Base-by-base conservation (phyloP, 2,113 vertebrate genomes). In the Podiceps cristatus region DNA sequence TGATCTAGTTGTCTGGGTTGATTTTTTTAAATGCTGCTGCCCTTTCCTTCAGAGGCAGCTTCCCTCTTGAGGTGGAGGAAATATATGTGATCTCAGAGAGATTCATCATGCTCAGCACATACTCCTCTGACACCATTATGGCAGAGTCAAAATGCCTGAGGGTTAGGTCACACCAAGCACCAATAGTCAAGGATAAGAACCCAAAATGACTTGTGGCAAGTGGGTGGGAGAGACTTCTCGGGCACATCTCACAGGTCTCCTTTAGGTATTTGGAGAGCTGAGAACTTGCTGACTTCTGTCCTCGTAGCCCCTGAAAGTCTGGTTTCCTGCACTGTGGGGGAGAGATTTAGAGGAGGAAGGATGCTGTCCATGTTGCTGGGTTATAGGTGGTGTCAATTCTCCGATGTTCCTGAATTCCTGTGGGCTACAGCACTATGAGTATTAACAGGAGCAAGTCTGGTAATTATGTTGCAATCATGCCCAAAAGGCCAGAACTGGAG, bases 11-110 rank as follows among this genome's bases (percentile, higher is more conserved):
- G 86, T 80, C 83, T 95, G 71, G 2, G 68, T 56, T 52, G 55
- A 62, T 88, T 86, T 76, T 86, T 76, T 62, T 58, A 49, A 47
- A 80, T 85, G 72, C 59, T 90, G 49, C 47, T 88, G 75, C 64
- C 50, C 31, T 82, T 79, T 45, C 29, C 37, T 67, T 84, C 55
- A 64, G 62, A 80, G 83, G 59, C 72, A 79, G 42, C 44, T 71
- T 83, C 10, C 11, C 28, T 89, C 68, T 59, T 0, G 0, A 69
- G 59, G 59, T 80, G 59, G 22, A 74, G 31, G 64, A 52, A 84
- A 67, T 8, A 8, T 9, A 23, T 9, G 45, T 79, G 72, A 31
- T 88, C 27, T 53, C 4, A 5, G 40, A 49, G 71, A 79, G 20
- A 27, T 79, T 64, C 3, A 4, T 92, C 88, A 53, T 20, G 9